phyloP scores from a whole-genome alignment of 2,113 vertebrate genomes.

The Cyphomyrus discorhynchus region DNA sequence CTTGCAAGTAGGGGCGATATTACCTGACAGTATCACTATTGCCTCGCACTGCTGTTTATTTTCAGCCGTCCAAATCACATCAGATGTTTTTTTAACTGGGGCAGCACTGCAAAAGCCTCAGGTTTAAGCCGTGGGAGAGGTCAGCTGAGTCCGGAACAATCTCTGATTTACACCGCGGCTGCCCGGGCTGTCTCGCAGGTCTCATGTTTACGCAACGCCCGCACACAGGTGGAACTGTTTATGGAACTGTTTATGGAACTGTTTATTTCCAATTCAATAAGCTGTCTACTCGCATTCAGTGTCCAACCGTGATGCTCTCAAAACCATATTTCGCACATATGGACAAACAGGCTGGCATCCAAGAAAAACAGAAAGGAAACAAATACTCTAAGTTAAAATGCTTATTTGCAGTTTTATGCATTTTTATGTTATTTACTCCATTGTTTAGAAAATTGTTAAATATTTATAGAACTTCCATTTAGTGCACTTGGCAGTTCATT shows the following conservation, averaged over 20 bases:
- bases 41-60: background rate
- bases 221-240: background rate
- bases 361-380: background rate
- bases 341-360: background rate
- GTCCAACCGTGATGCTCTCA: conserved; percentile 9
- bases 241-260: background rate
- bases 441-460: background rate
- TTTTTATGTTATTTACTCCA: background rate
- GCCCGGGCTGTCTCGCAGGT: background rate
- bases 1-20: background rate
- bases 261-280: conserved; percentile 14
- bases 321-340: conserved; percentile 13
- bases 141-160: background rate
- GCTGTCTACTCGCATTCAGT: conserved; percentile 5
- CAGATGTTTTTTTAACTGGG: conserved; percentile 14
- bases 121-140: background rate
- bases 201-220: background rate
- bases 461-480: background rate
- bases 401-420: background rate
- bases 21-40: background rate
- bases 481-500: background rate
- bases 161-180: background rate
- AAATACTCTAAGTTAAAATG: background rate
- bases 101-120: background rate
- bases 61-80: conserved; percentile 2